Conservation (phyloP, 2,797 vertebrate species). For the Nothura maculosa region DNA sequence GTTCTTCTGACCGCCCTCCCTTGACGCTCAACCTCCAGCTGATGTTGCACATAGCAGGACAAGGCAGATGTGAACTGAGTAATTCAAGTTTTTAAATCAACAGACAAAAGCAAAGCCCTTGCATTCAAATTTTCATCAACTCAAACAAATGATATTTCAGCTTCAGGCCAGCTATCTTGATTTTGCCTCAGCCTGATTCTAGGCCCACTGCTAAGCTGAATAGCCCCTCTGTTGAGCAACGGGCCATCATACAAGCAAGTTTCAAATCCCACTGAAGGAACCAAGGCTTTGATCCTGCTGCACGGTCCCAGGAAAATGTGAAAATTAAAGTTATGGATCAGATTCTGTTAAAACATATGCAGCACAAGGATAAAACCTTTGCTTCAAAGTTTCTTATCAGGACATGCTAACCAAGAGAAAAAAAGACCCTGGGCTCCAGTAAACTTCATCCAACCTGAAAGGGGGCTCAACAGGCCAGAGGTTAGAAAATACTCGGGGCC, state of each 20-base stretch:
- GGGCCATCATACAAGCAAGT: not conserved
- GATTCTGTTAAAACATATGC: not conserved
- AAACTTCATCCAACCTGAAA: conserved; percentile 30
- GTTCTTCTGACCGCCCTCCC: not conserved
- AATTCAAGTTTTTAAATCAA: not conserved
- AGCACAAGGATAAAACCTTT: not conserved
- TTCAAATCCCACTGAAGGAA: not conserved
- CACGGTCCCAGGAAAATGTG: not conserved
- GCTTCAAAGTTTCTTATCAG: not conserved
- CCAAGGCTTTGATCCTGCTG: not conserved
- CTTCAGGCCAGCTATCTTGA: not conserved
- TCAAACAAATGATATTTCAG: accelerated
- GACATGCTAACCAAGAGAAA: not conserved
- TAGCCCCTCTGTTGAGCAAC: not conserved
- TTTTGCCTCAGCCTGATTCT: not conserved
- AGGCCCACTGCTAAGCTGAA: not conserved
- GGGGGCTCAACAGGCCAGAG: not conserved
- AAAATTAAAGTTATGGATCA: not conserved
- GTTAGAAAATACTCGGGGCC: not conserved
- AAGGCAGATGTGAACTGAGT: not conserved
- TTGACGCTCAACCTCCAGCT: not conserved
- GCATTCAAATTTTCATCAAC: not conserved
- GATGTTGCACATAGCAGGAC: not conserved
- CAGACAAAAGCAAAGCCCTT: not conserved
- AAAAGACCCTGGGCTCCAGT: conserved; percentile 18